Base-by-base conservation (phyloP, 2,113 vertebrate genomes). In the Ovibos moschatus region DNA sequence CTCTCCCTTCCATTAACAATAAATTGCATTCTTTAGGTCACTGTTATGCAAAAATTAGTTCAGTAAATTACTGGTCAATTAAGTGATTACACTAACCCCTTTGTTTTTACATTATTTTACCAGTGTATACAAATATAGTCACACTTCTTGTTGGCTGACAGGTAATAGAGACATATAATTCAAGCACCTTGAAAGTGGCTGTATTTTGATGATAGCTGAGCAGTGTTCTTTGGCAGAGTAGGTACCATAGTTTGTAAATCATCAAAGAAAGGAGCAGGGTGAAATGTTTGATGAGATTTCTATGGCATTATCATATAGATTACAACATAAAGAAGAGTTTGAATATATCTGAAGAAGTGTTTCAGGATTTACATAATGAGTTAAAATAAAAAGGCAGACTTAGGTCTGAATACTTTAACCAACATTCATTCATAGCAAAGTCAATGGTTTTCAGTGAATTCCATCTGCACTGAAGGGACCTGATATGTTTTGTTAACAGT, bases 301-400 rank as follows among this genome's bases (percentile, higher is more conserved):
- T 81, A 88, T 87, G 62, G 51, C 74, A 97, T 98, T 98, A 97
- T 95, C 97, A 97, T 97, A 97, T 98, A 97, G 95, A 98, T 98
- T 98, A 96, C 91, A 96, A 94, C 91, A 97, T 96, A 98, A 98
- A 92, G 57, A 98, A 94, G 87, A 67, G 47, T 96, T 95, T 95
- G 87, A 93, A 83, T 94, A 50, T 89, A 87, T 93, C 92, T 90
- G 67, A 87, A 76, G n/a, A 88, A 81, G 58, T 74, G 50, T 94
- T 97, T 96, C 40, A 94, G 78, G 60, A 96, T 91, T 97, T 97
- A 89, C 89, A 97, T 92, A 94, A 95, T 97, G 89, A 97, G 97
- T 97, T 96, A 96, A 97, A 96, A 88, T 89, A 71, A 96, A 95
- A 92, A 92, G 23, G 23, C 79, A 95, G 88, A 82, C 30, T 86